Percentiles rank a stretch among this genome's conserved stretches.
These are phyloP conservation scores for Petroica traversi DNA, from an alignment of 2,113 vertebrate species.

Conservation along the genomic window DNA sequence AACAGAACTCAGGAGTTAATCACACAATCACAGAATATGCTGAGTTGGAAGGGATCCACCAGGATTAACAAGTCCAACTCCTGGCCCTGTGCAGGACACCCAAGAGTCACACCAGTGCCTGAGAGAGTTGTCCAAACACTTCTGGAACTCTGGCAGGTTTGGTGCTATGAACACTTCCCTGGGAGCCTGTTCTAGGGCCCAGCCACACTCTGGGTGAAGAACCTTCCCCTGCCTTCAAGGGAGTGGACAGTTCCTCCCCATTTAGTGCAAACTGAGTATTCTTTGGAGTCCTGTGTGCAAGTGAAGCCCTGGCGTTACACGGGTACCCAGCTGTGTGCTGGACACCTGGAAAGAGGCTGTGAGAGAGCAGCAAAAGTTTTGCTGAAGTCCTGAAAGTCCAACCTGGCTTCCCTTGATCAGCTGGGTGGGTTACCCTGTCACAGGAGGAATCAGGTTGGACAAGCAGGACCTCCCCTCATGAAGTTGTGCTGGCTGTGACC, in stretches of 20 bases:
- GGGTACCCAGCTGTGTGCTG: accelerated
- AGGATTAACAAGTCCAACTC: background rate
- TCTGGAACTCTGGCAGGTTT: background rate
- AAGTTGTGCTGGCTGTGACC: background rate
- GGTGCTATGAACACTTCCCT: background rate
- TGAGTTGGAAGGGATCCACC: background rate
- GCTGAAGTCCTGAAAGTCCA: background rate
- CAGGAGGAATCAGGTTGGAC: background rate
- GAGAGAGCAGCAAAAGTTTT: background rate
- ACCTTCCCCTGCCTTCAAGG: background rate
- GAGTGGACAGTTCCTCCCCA: background rate
- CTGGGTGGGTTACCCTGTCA: background rate
- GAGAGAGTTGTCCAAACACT: background rate
- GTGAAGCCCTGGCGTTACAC: accelerated
- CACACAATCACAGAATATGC: background rate
- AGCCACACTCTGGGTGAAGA: background rate
- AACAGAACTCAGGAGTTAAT: background rate
- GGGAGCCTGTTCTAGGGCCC: background rate
- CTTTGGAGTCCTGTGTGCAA: background rate
- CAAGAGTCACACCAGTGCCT: background rate
- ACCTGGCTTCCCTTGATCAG: background rate
- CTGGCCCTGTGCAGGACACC: background rate
- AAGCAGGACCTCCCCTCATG: background rate
- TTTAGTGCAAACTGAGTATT: background rate
- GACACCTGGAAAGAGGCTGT: background rate